phyloP scores from a whole-genome alignment of 64 coral and sea anemone genomes.

The Orbicella faveolata region DNA sequence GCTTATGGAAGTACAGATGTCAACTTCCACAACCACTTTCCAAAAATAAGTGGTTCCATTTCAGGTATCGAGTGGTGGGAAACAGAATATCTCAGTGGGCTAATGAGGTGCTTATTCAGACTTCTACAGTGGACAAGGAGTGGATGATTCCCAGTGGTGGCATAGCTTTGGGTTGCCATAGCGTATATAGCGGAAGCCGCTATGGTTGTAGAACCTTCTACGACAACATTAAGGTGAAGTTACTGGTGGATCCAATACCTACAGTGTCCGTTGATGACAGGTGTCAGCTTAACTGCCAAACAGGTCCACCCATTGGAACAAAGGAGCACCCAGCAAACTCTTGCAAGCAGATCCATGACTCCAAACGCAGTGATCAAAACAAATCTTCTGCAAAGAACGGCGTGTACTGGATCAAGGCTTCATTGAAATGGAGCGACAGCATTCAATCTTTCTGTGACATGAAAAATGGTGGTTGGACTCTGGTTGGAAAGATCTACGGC shows the following conservation, averaged over 20 bases:
- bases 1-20: conserved; percentile 51
- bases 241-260: not conserved
- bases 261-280: not conserved
- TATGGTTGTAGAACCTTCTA: conserved; percentile 34
- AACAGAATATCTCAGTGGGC: conserved; percentile 72
- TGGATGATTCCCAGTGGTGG: conserved; percentile 37
- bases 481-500: conserved; percentile 67
- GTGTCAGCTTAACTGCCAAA: conserved; percentile 7
- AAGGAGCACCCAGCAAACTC: conserved; percentile 59
- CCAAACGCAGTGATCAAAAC: conserved; percentile 7
- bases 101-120: conserved; percentile 54
- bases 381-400: conserved; percentile 34
- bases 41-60: conserved; percentile 65
- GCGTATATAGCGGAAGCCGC: not conserved
- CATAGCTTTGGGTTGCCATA: conserved; percentile 21
- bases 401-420: conserved; percentile 64
- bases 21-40: conserved; percentile 35
- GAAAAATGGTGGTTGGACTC: conserved; percentile 64
- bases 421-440: not conserved
- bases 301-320: conserved; percentile 2
- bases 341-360: conserved; percentile 67
- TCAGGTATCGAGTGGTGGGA: conserved; percentile 59
- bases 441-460: conserved; percentile 60
- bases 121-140: not conserved
- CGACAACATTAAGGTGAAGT: conserved; percentile 48